Conservation (phyloP, 2,113 vertebrate genomes). For the Myrmecophaga tridactyla region DNA sequence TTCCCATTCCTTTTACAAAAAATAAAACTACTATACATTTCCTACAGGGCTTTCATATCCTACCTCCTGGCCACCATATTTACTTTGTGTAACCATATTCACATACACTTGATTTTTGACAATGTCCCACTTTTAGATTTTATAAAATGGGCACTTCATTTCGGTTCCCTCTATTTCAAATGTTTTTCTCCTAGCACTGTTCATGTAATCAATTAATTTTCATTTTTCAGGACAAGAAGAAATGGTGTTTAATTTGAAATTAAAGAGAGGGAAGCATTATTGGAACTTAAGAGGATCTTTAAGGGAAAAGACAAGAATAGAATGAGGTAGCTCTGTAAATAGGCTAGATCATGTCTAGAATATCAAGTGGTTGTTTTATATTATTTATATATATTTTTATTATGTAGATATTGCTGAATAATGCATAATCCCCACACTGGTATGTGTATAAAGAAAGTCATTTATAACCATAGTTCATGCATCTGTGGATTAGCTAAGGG, state of each 20-base stretch:
- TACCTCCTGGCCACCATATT: neutral
- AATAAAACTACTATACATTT: neutral
- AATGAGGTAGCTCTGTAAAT: neutral
- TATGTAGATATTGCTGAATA: neutral
- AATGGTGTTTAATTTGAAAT: neutral
- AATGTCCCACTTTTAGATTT: neutral
- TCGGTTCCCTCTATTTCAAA: neutral
- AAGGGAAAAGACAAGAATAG: neutral
- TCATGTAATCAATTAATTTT: neutral
- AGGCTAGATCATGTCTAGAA: neutral
- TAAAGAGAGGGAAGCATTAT: neutral
- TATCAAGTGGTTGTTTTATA: neutral
- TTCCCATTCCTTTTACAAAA: neutral
- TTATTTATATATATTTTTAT: neutral
- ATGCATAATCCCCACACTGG: neutral
- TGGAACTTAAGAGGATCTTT: too few species aligned
- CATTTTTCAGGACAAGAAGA: neutral
- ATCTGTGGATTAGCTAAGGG: neutral
- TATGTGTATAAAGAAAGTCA: neutral
- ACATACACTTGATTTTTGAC: neutral
- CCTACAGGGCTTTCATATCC: neutral
- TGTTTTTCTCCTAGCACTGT: neutral
- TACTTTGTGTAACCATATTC: rapidly evolving
- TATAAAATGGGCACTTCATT: neutral
- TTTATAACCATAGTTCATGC: neutral